Conservation (phyloP, 2,888 invertebrate genomes). For the Ornithoptera alexandrae region DNA sequence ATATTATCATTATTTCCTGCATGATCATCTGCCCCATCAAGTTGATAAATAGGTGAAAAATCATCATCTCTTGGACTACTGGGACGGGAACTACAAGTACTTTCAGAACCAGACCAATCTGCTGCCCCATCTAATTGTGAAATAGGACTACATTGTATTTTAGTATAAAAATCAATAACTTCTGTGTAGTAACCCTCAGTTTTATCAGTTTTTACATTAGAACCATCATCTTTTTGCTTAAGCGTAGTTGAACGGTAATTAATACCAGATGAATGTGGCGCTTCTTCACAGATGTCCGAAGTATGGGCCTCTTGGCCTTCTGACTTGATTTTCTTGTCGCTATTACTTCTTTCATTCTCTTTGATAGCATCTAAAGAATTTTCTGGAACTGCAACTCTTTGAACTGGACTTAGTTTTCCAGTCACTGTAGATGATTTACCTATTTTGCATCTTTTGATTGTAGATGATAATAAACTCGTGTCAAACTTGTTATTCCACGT, state of each 20-base stretch:
- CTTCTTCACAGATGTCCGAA: slow-evolving; percentile 59
- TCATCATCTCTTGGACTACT: slow-evolving; percentile 63
- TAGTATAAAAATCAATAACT: slow-evolving; percentile 77
- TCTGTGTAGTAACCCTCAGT: slow-evolving; percentile 70
- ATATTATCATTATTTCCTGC: slow-evolving; percentile 57
- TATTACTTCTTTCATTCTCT: slow-evolving; percentile 48
- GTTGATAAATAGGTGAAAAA: slow-evolving; percentile 81
- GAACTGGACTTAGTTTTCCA: slow-evolving; percentile 68
- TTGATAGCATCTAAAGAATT: slow-evolving; percentile 62
- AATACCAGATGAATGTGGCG: slow-evolving; percentile 68
- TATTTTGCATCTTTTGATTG: slow-evolving; percentile 85
- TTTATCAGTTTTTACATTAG: slow-evolving; percentile 61
- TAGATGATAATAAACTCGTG: slow-evolving; percentile 78
- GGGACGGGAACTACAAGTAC: slow-evolving; percentile 71
- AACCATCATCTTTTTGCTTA: slow-evolving; percentile 63
- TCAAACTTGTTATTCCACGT: slow-evolving; percentile 86
- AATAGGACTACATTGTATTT: slow-evolving; percentile 79
- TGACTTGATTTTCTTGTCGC: slow-evolving; percentile 62
- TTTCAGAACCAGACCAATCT: slow-evolving; percentile 82
- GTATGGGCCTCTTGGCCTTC: slow-evolving; percentile 48
- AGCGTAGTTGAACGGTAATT: slow-evolving; percentile 66
- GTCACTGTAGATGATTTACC: slow-evolving; percentile 68
- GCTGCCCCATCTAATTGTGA: slow-evolving; percentile 86
- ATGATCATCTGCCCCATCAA: slow-evolving; percentile 86
- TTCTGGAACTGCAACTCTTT: slow-evolving; percentile 54